Evolutionary conservation across 1,140 invertebrate genomes (phyloP), one percentile per base, ranked within the genome.

Genomic region (Arctopsyche grandis): DNA sequence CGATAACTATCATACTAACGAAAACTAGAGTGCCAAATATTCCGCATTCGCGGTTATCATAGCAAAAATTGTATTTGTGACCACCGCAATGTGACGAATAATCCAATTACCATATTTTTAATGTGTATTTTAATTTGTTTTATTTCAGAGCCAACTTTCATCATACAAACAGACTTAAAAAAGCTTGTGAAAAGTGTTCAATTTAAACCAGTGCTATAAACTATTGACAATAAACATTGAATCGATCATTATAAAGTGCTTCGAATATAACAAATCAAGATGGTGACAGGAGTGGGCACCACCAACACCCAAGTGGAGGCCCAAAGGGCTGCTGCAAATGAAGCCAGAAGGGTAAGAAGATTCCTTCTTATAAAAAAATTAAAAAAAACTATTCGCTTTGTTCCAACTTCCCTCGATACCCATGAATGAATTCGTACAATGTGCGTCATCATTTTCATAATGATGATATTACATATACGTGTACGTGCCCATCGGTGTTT

Each of bases 251-350:
- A 48, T 80, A 66, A n/a, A 63, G 38, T 69, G 63, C 70, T 60
- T 7, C 24, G 48, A 66, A 69, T 22, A 69, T 69, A 74, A 58
- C 29, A 46, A n/a, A 19, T 48, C 66, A 82, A 79, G 19, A 82
- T 82, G 81, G 81, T 82, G 60, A 82, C 81, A 12, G 81, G 81
- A 9, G 81, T 82, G 9, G 81, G 81, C 63, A 52, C 79, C n/a
- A 66, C 73, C 43, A 56, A 58, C 16, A 71, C 77, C 63, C 29
- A 73, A 19, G 21, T 80, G 76, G 79, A 80, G 7, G 76, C 78
- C 12, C 79, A 80, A 52, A 75, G 81, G 44, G 58, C 76, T 16
- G 79, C 78, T 60, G 81, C 81, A 5, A 82, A 80, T 60, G 81
- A 82, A 75, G 79, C 81, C 0, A 75, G 81, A 80, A 69, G 81